These are phyloP conservation scores for Chamaea fasciata DNA, from an alignment of 2,113 vertebrate genomes.

Conservation along the genomic window DNA sequence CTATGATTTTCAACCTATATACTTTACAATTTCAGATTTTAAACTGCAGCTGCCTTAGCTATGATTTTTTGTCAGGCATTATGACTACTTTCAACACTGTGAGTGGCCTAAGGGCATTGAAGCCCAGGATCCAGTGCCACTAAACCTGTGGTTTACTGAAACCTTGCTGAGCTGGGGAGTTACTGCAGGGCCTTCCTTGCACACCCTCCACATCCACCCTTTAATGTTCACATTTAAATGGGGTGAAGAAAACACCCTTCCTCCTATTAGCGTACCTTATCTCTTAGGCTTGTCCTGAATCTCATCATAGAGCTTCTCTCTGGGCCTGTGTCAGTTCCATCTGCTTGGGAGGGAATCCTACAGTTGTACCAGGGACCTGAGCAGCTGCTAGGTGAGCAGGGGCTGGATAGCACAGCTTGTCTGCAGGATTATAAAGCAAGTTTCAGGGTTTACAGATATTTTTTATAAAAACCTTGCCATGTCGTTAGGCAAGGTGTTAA, in stretches of 20 bases:
- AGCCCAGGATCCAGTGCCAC: not conserved
- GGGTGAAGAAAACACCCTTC: accelerated
- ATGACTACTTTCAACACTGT: not conserved
- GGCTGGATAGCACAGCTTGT: not conserved
- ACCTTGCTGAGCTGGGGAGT: not conserved
- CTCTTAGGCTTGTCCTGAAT: not conserved
- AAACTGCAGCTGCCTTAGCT: not conserved
- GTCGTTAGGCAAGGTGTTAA: not conserved
- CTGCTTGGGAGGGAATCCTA: not conserved
- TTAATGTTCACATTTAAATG: not conserved
- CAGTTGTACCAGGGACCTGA: not conserved
- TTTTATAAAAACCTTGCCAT: not conserved
- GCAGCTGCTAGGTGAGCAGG: not conserved
- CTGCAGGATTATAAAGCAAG: not conserved
- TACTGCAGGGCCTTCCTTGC: not conserved
- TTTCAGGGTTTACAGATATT: not conserved
- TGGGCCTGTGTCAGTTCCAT: not conserved
- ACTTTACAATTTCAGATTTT: not conserved
- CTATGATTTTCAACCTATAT: not conserved
- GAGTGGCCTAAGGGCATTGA: not conserved
- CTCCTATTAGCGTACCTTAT: not conserved
- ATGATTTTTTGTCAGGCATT: not conserved
- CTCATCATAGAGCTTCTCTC: not conserved
- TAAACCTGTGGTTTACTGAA: not conserved
- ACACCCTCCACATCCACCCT: no score